Conservation (phyloP, 2,797 vertebrate genomes). For the Psittacula derbiana region DNA sequence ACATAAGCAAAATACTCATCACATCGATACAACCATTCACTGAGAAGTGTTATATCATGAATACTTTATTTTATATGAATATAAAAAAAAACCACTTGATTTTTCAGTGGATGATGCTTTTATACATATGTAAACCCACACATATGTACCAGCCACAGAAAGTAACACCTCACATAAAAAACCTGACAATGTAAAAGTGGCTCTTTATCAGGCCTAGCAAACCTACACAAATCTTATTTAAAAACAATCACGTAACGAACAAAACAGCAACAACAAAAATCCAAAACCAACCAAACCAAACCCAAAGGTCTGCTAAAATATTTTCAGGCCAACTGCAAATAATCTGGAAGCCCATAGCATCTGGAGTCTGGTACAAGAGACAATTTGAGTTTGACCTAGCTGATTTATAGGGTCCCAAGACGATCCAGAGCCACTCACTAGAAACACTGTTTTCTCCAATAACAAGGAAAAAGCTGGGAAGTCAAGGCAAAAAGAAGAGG, state of each 20-base stretch:
- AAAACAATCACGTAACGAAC: neutral
- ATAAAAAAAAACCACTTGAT: neutral
- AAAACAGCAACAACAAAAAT: neutral
- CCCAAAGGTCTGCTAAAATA: neutral
- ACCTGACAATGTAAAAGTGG: neutral
- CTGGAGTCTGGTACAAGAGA: neutral
- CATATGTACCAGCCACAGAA: neutral
- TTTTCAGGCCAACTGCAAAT: neutral
- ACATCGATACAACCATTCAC: neutral
- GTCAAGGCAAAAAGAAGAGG: neutral
- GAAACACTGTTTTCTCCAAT: neutral
- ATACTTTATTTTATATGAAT: neutral
- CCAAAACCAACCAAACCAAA: neutral
- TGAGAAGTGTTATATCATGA: neutral
- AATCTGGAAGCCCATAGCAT: neutral
- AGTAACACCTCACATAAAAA: neutral
- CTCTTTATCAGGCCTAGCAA: neutral
- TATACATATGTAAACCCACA: neutral
- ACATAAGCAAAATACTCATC: neutral
- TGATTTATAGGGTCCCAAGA: neutral
- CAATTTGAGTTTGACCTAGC: neutral
- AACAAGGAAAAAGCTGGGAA: neutral
- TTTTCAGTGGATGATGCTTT: neutral
- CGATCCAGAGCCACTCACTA: neutral
- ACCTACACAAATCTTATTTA: neutral